Evolutionary conservation across 2,797 vertebrate species (phyloP).

Genomic region (Epinephelus awoara): DNA sequence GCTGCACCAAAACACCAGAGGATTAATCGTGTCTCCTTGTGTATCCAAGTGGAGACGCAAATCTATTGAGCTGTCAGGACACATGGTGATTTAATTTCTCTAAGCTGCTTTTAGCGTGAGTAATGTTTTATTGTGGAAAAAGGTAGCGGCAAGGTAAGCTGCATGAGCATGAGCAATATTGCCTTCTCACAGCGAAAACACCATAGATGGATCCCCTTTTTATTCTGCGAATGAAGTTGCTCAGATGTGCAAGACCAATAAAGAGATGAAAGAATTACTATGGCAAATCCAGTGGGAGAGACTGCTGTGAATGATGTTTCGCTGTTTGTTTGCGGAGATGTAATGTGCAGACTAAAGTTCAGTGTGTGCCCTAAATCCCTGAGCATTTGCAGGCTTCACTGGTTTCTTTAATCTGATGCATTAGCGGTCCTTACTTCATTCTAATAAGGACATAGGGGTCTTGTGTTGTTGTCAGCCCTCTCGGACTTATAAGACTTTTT

Average conservation of each 20-base stretch:
- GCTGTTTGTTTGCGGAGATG: conserved; percentile 48
- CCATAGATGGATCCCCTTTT: conserved; percentile 35
- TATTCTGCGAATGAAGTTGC: conserved; percentile 35
- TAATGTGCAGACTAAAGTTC: conserved; percentile 54
- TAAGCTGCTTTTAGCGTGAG: conserved; percentile 74
- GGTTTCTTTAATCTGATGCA: conserved; percentile 71
- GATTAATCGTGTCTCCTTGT: conserved; percentile 73
- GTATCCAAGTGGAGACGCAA: conserved; percentile 70
- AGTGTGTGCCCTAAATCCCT: conserved; percentile 55
- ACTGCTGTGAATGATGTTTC: conserved; percentile 34
- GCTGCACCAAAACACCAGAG: conserved; percentile 52
- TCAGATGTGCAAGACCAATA: conserved; percentile 56
- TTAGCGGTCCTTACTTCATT: conserved; percentile 56
- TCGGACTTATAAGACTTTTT: conserved; percentile 45
- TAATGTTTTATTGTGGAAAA: conserved; percentile 68
- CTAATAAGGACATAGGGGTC: conserved; percentile 65
- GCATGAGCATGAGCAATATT: conserved; percentile 40
- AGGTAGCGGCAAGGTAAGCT: conserved; percentile 64
- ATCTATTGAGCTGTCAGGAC: conserved; percentile 74
- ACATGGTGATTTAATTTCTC: conserved; percentile 77
- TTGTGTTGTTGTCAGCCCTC: conserved; percentile 53
- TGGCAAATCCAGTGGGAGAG: conserved; percentile 44
- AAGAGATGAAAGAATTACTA: conserved; percentile 62
- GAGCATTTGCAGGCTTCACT: conserved; percentile 49
- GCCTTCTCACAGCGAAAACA: conserved; percentile 55